Conservation (phyloP, 2,888 invertebrate genomes). For the Chalcosyrphus nemorum region DNA sequence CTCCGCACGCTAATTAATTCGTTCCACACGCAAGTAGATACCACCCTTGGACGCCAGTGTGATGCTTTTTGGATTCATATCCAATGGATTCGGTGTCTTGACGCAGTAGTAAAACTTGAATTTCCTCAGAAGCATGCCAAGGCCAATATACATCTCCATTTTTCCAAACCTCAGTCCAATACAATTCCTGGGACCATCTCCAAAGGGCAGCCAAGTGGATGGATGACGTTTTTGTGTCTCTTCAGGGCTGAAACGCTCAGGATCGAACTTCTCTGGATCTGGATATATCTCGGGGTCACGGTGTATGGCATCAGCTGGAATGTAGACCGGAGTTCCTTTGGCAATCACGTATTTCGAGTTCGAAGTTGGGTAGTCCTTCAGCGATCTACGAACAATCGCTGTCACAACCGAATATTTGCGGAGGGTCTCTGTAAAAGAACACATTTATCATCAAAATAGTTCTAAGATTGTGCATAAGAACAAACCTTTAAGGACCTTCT, state of each 20-base stretch:
- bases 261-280: conserved; percentile 85
- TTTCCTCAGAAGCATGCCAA: conserved; percentile 74
- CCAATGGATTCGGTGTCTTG: conserved; percentile 56
- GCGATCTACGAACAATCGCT: conserved; percentile 82
- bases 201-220: conserved; percentile 78
- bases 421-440: conserved; percentile 82
- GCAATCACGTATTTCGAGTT: conserved; percentile 82
- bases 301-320: conserved; percentile 82
- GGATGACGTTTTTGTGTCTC: conserved; percentile 83
- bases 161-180: conserved; percentile 79
- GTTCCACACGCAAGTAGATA: conserved; percentile 68
- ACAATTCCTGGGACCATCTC: conserved; percentile 80
- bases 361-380: conserved; percentile 82
- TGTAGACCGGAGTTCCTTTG: conserved; percentile 75
- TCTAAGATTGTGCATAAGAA: too few relatives aligned
- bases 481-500: conserved; percentile 82
- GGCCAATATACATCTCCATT: conserved; percentile 77
- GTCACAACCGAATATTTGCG: conserved; percentile 84
- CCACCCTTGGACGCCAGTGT: conserved; percentile 64
- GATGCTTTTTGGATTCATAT: conserved; percentile 5
- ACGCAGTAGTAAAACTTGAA: conserved; percentile 74
- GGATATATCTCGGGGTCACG: conserved; percentile 82
- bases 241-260: conserved; percentile 84
- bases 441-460: too few relatives aligned
- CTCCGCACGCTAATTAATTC: background rate